phyloP scores from a whole-genome alignment of 2,797 vertebrate genomes.

The Hirundo rustica region DNA sequence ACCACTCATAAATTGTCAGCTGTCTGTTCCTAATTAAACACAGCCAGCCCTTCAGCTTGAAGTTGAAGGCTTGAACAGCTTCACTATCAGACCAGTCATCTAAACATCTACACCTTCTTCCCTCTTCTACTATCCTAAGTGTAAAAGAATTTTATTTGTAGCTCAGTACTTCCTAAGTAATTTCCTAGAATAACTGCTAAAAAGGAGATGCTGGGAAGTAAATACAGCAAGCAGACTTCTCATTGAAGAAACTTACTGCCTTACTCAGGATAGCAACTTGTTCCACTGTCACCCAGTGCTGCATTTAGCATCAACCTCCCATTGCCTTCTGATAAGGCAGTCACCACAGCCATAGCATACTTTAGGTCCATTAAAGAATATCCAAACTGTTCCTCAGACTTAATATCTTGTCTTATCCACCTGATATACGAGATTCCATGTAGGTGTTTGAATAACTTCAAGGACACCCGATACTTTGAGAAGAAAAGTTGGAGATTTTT shows the following conservation, averaged over 20 bases:
- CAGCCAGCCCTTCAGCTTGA: not conserved
- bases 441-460: not conserved
- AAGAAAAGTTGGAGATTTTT: not conserved
- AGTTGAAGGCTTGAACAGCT: not conserved
- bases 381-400: not conserved
- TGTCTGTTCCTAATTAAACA: not conserved
- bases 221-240: not conserved
- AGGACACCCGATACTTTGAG: not conserved
- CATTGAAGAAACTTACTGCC: not conserved
- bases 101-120: not conserved
- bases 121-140: not conserved
- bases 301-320: not conserved
- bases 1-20: not conserved
- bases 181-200: not conserved
- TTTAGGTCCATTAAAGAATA: not conserved
- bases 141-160: not conserved
- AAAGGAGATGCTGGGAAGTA: not conserved
- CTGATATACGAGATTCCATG: not conserved
- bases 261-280: not conserved
- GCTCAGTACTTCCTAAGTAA: not conserved
- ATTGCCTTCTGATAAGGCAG: not conserved
- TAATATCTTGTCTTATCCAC: not conserved
- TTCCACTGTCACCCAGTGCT: not conserved
- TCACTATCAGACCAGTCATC: not conserved
- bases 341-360: not conserved